These are phyloP conservation scores for Drosophila mimetica DNA, from an alignment of 2,888 invertebrate species.

Conservation along the genomic window DNA sequence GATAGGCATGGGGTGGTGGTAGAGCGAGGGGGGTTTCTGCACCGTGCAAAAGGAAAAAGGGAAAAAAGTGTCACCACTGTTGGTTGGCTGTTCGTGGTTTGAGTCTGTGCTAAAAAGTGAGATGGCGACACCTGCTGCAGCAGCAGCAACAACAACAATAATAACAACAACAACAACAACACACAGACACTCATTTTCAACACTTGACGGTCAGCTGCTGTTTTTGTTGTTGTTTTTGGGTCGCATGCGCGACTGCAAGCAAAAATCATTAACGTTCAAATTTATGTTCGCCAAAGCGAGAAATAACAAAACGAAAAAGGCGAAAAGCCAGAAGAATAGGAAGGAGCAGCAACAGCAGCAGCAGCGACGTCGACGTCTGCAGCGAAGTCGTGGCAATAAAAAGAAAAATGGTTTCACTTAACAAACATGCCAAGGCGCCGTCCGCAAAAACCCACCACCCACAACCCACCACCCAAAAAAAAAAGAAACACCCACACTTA, in stretches of 20 bases:
- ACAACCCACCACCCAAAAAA: conserved; percentile 10
- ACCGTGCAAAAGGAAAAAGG: conserved; percentile 24
- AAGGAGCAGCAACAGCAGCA: not conserved
- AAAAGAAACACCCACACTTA: conserved; percentile 9
- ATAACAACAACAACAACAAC: conserved; percentile 24
- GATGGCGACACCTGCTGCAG: conserved; percentile 72
- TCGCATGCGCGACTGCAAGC: conserved; percentile 68
- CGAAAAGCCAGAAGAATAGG: conserved; percentile 1
- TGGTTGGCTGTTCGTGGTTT: conserved; percentile 56
- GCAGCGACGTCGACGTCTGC: conserved; percentile 17
- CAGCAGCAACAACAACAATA: conserved; percentile 23
- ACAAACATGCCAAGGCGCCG: conserved; percentile 75
- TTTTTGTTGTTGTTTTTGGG: conserved; percentile 42
- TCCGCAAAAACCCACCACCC: conserved; percentile 29
- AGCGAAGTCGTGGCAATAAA: conserved; percentile 59
- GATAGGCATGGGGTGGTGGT: too few relatives aligned
- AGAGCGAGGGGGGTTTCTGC: not conserved
- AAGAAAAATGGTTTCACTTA: conserved; percentile 83
- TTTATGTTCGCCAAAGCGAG: conserved; percentile 77
- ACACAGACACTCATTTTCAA: conserved; percentile 67
- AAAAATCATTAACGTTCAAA: conserved; percentile 79
- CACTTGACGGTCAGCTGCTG: conserved; percentile 61
- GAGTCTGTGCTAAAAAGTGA: conserved; percentile 71
- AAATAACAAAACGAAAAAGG: conserved; percentile 69
- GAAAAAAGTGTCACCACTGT: conserved; percentile 62